Evolutionary conservation across 2,797 vertebrate species (phyloP).

Genomic region (Myotis planiceps): DNA sequence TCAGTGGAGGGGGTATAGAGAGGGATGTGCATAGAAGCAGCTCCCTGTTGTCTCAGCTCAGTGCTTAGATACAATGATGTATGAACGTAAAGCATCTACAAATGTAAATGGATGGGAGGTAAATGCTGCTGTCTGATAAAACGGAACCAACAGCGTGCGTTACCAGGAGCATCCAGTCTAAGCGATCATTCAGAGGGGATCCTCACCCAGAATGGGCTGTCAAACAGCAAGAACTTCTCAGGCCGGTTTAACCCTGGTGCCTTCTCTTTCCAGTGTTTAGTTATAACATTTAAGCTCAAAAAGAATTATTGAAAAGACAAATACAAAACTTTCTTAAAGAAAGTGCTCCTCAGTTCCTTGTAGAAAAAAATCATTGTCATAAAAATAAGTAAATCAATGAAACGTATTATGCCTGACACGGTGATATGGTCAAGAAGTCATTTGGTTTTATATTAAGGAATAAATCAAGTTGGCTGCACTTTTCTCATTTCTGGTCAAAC

Average conservation of each 20-base stretch:
- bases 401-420: neutral
- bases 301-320: neutral
- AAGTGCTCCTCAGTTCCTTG: neutral
- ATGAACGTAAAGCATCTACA: neutral
- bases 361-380: neutral
- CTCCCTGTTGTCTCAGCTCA: neutral
- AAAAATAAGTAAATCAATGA: neutral
- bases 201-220: neutral
- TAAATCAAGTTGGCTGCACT: neutral
- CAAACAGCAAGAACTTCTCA: neutral
- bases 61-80: neutral
- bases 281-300: constrained; percentile 1
- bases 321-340: neutral
- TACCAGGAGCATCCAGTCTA: neutral
- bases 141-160: neutral
- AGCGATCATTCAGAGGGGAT: neutral
- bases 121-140: neutral
- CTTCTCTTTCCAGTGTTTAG: neutral
- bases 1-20: accelerated
- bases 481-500: neutral
- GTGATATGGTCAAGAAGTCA: neutral
- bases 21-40: neutral
- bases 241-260: neutral
- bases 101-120: neutral
- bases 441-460: neutral